Conservation (phyloP, 2,113 vertebrate genomes). For the Bubo scandiacus region DNA sequence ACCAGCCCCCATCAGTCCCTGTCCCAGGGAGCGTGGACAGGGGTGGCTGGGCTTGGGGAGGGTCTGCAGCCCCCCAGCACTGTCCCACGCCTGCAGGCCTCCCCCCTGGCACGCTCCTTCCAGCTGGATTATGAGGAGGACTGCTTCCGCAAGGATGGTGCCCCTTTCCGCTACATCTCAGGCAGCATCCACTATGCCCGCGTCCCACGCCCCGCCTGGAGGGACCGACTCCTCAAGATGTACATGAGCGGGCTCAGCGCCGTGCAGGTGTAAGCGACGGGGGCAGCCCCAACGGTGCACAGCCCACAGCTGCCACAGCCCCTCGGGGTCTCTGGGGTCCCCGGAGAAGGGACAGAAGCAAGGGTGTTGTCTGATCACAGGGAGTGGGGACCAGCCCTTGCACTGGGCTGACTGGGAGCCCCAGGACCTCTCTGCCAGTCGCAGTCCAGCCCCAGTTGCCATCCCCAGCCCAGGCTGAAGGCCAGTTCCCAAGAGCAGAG, state of each 20-base stretch:
- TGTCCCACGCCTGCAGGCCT: not conserved
- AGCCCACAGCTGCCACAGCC: not conserved
- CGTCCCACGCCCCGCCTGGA: conserved; percentile 87
- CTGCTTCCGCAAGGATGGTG: conserved; percentile 87
- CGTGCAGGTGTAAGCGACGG: conserved; percentile 85
- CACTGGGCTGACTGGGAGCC: not conserved
- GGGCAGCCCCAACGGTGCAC: rapidly evolving
- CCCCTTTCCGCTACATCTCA: conserved; percentile 88
- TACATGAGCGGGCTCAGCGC: conserved; percentile 90
- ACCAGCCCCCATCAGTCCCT: not conserved
- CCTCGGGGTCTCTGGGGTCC: not conserved
- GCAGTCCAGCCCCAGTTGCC: not conserved
- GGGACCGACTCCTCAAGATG: conserved; percentile 91
- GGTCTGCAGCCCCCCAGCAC: not conserved
- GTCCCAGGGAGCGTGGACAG: not conserved
- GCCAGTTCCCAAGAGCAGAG: not conserved
- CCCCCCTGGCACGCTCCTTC: conserved; percentile 69
- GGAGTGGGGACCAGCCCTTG: not conserved
- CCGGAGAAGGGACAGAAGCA: not conserved
- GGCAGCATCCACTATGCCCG: conserved; percentile 95
- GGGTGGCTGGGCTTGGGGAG: rapidly evolving
- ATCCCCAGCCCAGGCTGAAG: not conserved
- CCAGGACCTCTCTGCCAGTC: not conserved
- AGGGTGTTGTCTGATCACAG: not conserved
- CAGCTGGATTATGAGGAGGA: conserved; percentile 81